Conservation (phyloP, 2,113 vertebrate genomes). For the Sturnus vulgaris region DNA sequence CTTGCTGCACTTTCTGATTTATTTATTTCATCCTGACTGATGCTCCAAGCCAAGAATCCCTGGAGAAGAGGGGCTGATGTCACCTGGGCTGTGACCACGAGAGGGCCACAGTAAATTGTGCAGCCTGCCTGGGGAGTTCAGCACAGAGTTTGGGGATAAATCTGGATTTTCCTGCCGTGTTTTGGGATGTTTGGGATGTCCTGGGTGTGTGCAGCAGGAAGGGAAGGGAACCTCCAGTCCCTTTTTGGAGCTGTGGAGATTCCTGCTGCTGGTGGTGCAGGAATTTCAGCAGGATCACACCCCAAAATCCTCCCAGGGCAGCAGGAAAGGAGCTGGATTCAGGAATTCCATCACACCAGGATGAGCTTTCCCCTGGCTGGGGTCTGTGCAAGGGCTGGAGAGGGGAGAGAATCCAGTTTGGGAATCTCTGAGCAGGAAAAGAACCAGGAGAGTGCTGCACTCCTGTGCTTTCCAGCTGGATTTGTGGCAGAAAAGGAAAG, state of each 20-base stretch:
- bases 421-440: neutral
- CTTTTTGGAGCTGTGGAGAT: neutral
- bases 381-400: neutral
- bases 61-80: neutral
- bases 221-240: neutral
- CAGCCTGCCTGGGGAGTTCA: neutral
- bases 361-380: neutral
- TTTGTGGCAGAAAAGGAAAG: neutral
- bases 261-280: too few species aligned
- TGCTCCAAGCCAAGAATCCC: neutral
- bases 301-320: neutral
- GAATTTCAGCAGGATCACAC: neutral
- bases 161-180: neutral
- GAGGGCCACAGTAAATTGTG: constrained; percentile 38
- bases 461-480: constrained; percentile 22
- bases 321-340: neutral
- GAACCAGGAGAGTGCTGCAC: neutral
- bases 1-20: neutral
- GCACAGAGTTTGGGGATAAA: neutral
- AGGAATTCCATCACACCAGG: neutral
- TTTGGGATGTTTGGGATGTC: neutral
- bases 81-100: constrained; percentile 27
- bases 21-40: neutral
- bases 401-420: neutral
- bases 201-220: neutral